phyloP scores from a whole-genome alignment of 2,797 vertebrate genomes.

The Pseudotriccus pelzelni region DNA sequence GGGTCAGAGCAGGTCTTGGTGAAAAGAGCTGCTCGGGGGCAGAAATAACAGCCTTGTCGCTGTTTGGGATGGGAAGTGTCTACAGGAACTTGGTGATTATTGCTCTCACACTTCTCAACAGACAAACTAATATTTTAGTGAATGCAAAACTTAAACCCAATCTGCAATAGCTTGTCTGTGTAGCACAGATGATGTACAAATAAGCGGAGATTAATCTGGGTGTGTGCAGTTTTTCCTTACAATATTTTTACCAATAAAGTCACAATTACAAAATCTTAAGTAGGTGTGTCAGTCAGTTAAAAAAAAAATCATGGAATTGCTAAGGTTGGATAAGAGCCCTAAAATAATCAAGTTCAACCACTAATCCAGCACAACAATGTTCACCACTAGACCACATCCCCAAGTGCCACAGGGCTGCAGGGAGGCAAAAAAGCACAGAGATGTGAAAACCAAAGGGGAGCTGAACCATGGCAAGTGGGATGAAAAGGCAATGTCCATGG shows the following conservation, averaged over 20 bases:
- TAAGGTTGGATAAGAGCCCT: background rate
- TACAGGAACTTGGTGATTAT: fast-evolving
- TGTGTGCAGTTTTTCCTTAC: fast-evolving
- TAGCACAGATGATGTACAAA: fast-evolving
- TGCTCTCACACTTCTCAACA: fast-evolving
- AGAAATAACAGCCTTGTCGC: fast-evolving
- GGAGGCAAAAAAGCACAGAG: background rate
- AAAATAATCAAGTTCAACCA: background rate
- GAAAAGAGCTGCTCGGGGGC: background rate
- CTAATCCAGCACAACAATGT: background rate
- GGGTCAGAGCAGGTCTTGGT: background rate
- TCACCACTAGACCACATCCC: background rate
- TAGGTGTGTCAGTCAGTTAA: background rate
- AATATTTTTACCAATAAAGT: background rate
- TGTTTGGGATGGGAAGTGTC: fast-evolving
- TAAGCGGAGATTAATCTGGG: background rate
- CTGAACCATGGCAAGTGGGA: background rate
- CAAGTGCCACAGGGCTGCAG: background rate
- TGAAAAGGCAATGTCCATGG: background rate
- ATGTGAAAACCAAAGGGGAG: background rate
- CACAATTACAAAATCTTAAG: background rate
- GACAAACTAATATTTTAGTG: background rate
- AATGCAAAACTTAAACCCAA: background rate
- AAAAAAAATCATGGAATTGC: background rate
- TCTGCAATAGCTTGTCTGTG: background rate